Evolutionary conservation across 2,113 vertebrate genomes (phyloP), one percentile per base, ranked within the genome.

Genomic region (Pelodiscus sinensis): DNA sequence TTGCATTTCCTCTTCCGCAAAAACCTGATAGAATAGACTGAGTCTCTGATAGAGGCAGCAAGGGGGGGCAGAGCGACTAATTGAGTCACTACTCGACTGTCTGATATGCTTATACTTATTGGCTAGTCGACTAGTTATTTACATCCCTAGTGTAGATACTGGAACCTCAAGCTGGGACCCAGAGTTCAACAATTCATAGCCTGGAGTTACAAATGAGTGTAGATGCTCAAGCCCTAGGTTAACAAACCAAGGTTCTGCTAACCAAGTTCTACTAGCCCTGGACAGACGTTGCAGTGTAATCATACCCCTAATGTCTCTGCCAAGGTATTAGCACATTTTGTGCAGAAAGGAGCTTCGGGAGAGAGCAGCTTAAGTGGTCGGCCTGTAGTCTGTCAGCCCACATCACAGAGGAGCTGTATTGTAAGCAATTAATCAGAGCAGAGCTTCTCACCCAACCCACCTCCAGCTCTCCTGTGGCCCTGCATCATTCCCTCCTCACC

Each of bases 301-400:
- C 62, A 8, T 65, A 65, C 29, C 15, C 62, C 13, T n/a, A 16
- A 65, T 65, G 29, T 65, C 29, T 65, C 29, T 16, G 29, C 29
- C 62, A 16, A 65, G 62, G 79, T 65, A 21, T 89, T 56, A 71
- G 0, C n/a, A 73, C 35, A 7, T 79, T 82, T 1, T 38, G 87
- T 35, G 13, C 50, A 0, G 10, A 27, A 65, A 9, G 21, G 22
- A 38, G 19, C 1, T 0, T n/a, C 44, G 44, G 56, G 71, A 3
- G 56, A 52, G 29, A 78, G 68, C 60, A 44, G 21, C 12, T 25
- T 55, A 62, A 22, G 44, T 13, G 55, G 51, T 29, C 31, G 8
- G 54, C 35, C 55, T 35, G 21, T 25, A n/a, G 2, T 77, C 35
- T 62, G 50, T 44, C 25, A 9, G 0, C 15, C n/a, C 27, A 15